Conservation (phyloP, 2,113 vertebrate genomes). For the Chamaetylas fuelleborni region DNA sequence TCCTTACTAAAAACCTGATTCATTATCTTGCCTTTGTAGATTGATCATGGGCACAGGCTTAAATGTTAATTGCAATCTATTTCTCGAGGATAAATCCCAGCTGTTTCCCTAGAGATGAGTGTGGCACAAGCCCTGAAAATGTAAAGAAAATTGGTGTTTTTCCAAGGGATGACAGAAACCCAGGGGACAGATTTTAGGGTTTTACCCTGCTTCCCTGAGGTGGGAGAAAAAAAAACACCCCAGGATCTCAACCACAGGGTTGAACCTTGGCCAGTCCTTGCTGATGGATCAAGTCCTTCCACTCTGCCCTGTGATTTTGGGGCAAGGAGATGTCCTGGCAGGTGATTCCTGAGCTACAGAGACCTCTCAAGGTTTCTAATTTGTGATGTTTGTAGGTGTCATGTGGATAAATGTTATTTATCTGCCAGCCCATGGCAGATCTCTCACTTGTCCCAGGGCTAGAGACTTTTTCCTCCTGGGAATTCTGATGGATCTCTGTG, state of each 20-base stretch:
- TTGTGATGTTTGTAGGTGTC: not conserved
- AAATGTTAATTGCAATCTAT: constrained; percentile 48
- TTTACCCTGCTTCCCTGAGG: not conserved
- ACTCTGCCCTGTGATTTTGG: not conserved
- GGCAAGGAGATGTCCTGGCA: not conserved
- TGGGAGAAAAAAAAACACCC: not conserved
- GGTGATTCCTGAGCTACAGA: not conserved
- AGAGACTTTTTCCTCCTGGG: not conserved
- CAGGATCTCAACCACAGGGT: fast-evolving
- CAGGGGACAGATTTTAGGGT: not conserved
- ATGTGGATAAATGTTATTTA: fast-evolving
- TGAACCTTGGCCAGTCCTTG: not conserved
- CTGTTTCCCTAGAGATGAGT: constrained; percentile 39
- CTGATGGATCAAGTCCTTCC: not conserved
- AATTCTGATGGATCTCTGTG: not conserved
- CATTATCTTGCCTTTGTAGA: not conserved
- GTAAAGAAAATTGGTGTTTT: not conserved
- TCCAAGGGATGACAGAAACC: not conserved
- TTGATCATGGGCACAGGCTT: not conserved
- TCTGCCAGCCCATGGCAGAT: not conserved
- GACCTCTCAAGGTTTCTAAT: not conserved
- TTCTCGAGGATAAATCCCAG: not conserved
- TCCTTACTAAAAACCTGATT: constrained; percentile 35
- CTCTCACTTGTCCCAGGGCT: not conserved
- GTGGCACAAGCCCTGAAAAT: not conserved